phyloP scores from a whole-genome alignment of 2,797 vertebrate genomes.

The Rhinella marina region DNA sequence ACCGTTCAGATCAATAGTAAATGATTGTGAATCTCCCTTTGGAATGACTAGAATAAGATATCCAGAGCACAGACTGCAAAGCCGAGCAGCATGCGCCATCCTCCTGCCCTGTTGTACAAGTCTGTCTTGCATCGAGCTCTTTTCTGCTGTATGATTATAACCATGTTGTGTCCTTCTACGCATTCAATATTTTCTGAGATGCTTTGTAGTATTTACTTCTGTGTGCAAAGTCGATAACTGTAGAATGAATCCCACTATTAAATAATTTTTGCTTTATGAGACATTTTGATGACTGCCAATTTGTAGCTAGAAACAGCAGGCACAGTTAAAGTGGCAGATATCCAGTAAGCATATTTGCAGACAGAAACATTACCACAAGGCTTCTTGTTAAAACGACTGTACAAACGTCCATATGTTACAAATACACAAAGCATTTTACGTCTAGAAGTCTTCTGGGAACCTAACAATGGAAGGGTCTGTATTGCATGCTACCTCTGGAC shows the following conservation, averaged over 20 bases:
- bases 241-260: slow-evolving; percentile 32
- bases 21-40: slow-evolving; percentile 51
- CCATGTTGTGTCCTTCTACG: slow-evolving; percentile 41
- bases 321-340: slow-evolving; percentile 15
- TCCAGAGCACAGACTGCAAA: slow-evolving; percentile 25
- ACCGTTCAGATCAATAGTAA: slow-evolving; percentile 56
- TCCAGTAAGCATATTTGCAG: slow-evolving; percentile 39
- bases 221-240: slow-evolving; percentile 31
- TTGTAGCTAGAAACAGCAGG: slow-evolving; percentile 21
- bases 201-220: slow-evolving; percentile 44
- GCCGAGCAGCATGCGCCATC: slow-evolving; percentile 30
- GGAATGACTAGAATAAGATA: slow-evolving; percentile 48
- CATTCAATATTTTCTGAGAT: slow-evolving; percentile 31
- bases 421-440: background rate
- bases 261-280: slow-evolving; percentile 46
- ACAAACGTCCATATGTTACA: background rate
- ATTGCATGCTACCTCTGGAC: background rate
- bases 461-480: background rate
- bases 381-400: slow-evolving; percentile 17
- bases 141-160: slow-evolving; percentile 14
- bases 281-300: slow-evolving; percentile 38
- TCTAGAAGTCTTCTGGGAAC: background rate
- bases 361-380: slow-evolving; percentile 24
- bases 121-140: background rate
- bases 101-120: slow-evolving; percentile 21